Evolutionary conservation across 1,140 invertebrate species (phyloP).

Genomic region (Pseudomyrmex gracilis): DNA sequence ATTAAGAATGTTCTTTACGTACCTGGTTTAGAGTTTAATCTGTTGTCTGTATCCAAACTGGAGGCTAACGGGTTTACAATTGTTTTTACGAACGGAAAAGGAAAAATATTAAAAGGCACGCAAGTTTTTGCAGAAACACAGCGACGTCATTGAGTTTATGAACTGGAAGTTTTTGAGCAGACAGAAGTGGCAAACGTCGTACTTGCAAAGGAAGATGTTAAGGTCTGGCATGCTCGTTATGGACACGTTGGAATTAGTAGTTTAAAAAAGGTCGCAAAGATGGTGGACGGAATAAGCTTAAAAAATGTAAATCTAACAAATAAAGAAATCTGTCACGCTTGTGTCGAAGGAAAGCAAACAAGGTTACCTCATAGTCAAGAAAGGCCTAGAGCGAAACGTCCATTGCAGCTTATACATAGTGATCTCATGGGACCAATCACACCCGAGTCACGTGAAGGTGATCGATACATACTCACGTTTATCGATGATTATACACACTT

Average conservation of each 20-base stretch:
- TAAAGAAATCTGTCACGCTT: not conserved
- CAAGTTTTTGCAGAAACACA: conserved; percentile 1
- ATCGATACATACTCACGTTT: not conserved
- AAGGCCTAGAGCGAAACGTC: not conserved
- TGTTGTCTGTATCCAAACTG: not conserved
- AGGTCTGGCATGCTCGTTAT: too few relatives aligned
- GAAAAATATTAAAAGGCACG: conserved; percentile 16
- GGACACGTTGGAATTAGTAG: not conserved
- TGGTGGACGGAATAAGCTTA: not conserved
- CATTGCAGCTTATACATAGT: not conserved
- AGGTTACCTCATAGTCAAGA: not conserved
- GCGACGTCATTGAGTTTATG: too few relatives aligned
- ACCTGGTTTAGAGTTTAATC: not conserved
- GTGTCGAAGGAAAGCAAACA: not conserved
- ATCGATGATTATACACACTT: not conserved
- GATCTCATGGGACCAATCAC: not conserved
- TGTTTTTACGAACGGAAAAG: conserved; percentile 48
- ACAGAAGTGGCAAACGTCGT: too few relatives aligned
- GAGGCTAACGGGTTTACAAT: not conserved
- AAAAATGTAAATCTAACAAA: not conserved
- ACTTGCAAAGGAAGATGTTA: too few relatives aligned
- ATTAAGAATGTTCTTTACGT: not conserved
- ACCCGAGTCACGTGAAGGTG: not conserved
- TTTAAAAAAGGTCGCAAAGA: not conserved
- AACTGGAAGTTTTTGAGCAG: too few relatives aligned